Evolutionary conservation across 2,113 vertebrate species (phyloP).

Genomic region (Aptenodytes patagonicus): DNA sequence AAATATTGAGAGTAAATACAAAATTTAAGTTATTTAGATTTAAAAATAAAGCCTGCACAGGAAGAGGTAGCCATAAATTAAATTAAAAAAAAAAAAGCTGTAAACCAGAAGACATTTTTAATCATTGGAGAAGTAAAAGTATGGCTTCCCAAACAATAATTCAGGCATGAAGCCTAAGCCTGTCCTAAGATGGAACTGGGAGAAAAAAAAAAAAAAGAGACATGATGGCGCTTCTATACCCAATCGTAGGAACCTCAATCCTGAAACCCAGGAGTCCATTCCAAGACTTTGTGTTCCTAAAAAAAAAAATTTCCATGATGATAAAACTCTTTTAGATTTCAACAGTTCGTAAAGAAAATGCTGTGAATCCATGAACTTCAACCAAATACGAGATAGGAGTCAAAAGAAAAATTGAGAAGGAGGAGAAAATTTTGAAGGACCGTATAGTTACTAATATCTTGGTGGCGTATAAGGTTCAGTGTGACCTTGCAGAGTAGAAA

Average conservation of each 20-base stretch:
- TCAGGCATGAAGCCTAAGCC: background rate
- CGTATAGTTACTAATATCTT: background rate
- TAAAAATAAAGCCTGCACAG: background rate
- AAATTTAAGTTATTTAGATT: background rate
- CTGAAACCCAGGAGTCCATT: background rate
- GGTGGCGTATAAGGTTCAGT: background rate
- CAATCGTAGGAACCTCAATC: background rate
- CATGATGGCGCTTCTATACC: fast-evolving
- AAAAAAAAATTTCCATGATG: background rate
- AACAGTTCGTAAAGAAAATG: background rate
- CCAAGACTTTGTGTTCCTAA: background rate
- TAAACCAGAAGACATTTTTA: background rate
- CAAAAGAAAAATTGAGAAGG: background rate
- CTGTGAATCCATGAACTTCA: background rate
- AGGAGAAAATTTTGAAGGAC: background rate
- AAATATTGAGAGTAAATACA: background rate
- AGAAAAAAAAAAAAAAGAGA: background rate
- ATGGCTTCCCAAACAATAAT: background rate
- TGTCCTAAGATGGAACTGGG: background rate
- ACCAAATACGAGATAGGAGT: background rate
- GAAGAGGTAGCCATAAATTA: background rate
- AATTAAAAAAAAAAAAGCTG: background rate
- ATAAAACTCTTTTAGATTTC: background rate
- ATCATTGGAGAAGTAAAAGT: background rate
- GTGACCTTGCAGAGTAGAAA: background rate